These are phyloP conservation scores for Tichodroma muraria DNA, from an alignment of 2,113 vertebrate genomes.

Conservation along the genomic window DNA sequence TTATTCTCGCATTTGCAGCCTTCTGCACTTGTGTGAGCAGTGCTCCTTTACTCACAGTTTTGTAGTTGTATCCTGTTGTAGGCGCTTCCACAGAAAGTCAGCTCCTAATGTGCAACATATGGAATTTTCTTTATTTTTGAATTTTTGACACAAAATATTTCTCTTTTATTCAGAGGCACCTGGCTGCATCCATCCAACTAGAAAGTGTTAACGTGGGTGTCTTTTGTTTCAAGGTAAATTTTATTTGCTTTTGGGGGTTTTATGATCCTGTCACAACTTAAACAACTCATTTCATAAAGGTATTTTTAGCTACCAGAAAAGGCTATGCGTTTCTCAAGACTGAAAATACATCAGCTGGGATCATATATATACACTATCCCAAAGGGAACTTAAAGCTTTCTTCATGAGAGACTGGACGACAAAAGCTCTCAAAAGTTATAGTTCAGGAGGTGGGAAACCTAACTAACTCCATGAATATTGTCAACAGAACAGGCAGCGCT, in stretches of 20 bases:
- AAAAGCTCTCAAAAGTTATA: not conserved
- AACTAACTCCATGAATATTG: not conserved
- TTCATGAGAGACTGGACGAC: not conserved
- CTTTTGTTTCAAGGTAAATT: not conserved
- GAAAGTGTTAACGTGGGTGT: not conserved
- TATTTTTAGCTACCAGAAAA: constrained; percentile 26
- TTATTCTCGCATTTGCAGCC: not conserved
- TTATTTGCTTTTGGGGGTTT: not conserved
- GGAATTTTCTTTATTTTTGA: not conserved
- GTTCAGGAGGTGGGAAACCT: not conserved
- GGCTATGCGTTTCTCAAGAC: not conserved
- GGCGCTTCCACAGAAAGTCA: not conserved
- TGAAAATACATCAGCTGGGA: constrained; percentile 22
- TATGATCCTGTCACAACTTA: not conserved
- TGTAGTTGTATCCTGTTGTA: not conserved
- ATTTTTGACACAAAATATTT: not conserved
- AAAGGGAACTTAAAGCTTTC: constrained; percentile 45
- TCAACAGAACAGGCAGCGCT: not conserved
- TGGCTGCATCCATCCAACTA: not conserved
- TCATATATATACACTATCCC: not conserved
- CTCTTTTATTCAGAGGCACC: not conserved
- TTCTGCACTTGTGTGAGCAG: not conserved
- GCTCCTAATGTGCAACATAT: not conserved
- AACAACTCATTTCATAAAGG: not conserved
- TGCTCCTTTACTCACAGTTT: not conserved